A percentile compares a stretch with the other conserved stretches of the same genome.
These are phyloP conservation scores for Trichomalopsis sarcophagae DNA, from an alignment of 1,140 invertebrate genomes.

Conservation along the genomic window DNA sequence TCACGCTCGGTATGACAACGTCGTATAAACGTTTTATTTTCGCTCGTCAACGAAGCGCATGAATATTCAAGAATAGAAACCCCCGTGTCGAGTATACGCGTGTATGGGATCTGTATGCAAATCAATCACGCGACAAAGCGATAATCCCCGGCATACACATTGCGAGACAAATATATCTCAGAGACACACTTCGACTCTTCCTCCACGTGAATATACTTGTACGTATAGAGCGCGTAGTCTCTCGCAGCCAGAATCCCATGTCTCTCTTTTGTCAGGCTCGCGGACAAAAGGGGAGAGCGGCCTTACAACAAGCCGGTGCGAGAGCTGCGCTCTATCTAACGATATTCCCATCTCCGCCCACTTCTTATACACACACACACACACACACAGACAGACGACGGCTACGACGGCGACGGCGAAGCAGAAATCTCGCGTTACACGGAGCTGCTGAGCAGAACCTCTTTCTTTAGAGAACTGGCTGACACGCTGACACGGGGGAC, in stretches of 20 bases:
- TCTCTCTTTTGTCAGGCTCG: neutral
- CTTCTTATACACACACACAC: neutral
- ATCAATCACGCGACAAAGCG: no score
- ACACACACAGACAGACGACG: no score
- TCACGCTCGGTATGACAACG: no score
- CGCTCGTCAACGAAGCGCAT: no score
- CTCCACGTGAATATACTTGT: neutral
- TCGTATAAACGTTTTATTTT: no score
- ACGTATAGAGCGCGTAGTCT: no score
- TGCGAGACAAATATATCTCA: neutral
- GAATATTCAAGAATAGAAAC: no score
- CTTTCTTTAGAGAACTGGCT: neutral
- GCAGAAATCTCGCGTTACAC: conserved; percentile 25
- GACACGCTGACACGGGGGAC: neutral
- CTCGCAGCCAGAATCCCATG: neutral
- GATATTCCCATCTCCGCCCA: conserved; percentile 34
- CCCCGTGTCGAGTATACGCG: no score
- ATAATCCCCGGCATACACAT: neutral
- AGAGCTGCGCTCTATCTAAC: neutral
- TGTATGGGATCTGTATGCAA: no score
- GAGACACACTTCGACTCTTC: neutral
- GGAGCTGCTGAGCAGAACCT: no score
- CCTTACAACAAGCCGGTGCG: neutral
- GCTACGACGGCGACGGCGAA: neutral
- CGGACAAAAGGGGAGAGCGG: neutral